Evolutionary conservation across 64 coral and sea anemone genomes (phyloP), one percentile per base, ranked within the genome.

Genomic region (Cladopsammia gracilis): DNA sequence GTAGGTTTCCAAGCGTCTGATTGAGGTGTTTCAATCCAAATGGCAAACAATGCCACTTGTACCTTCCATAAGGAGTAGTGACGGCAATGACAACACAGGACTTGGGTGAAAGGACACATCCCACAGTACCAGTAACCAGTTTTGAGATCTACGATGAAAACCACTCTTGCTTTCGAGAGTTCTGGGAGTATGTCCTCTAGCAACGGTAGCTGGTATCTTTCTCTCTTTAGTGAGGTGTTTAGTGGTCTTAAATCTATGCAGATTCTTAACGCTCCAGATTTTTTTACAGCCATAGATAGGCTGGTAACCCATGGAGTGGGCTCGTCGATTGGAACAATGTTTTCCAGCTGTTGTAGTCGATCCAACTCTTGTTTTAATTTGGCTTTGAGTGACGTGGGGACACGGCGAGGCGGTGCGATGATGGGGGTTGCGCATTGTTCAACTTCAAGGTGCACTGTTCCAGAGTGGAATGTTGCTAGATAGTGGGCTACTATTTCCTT

Each of bases 361-460:
- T 73, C 70, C 59, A 92, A 25, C 13, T 86, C 48, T 62, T 67
- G 26, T 49, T 77, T 91, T 13, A 92, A 14, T 24, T 86, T 75
- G 9, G 8, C 45, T 65, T 92, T 92, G 19, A 93, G 71, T 7
- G 56, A 44, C 16, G 50, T 3, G 65, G 83, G 91, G 10, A 93
- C 91, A 19, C 82, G 10, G 15, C 75, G 8, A 13, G 73, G 48
- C 19, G 62, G 62, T 52, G 73, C 5, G 7, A 79, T 48, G 24
- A 81, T 75, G 13, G 64, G 89, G 23, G 89, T 81, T 90, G 49
- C 24, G 25, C 59, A 6, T 11, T 46, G 62, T 12, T 82, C 76
- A 10, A 71, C 74, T 71, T 82, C 77, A 25, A 91, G 25, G 23
- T 73, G 77, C 10, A 59, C 77, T 18, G 64, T 71, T 58, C 86